These are phyloP conservation scores for Ochropleura plecta DNA, from an alignment of 2,888 invertebrate genomes.

Conservation along the genomic window DNA sequence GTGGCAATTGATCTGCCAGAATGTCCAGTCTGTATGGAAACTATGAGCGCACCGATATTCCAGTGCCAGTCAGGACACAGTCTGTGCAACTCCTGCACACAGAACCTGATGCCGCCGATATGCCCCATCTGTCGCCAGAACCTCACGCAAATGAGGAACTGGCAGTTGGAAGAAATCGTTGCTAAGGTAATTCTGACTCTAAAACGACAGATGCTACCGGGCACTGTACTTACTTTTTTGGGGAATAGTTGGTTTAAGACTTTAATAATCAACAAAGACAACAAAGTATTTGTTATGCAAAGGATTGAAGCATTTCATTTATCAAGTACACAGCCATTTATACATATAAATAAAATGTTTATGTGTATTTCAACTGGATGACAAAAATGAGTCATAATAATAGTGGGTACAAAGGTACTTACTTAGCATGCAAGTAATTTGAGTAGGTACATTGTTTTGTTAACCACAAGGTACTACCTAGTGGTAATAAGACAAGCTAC, in stretches of 20 bases:
- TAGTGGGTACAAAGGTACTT: not conserved
- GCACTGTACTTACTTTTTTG: not conserved
- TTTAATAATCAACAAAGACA: too few species aligned
- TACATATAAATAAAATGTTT: not conserved
- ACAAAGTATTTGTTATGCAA: not conserved
- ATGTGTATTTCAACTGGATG: not conserved
- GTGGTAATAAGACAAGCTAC: too few species aligned
- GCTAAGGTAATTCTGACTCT: constrained; percentile 72
- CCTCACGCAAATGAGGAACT: constrained; percentile 87
- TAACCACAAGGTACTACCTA: too few species aligned
- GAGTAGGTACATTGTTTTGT: too few species aligned
- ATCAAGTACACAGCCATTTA: not conserved
- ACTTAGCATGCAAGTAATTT: not conserved
- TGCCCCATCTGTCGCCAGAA: constrained; percentile 85
- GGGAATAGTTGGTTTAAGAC: too few species aligned
- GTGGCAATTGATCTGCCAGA: constrained; percentile 80
- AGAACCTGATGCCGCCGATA: constrained; percentile 75
- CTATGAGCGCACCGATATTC: constrained; percentile 83
- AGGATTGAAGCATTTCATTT: not conserved
- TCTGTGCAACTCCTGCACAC: constrained; percentile 81
- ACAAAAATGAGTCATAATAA: not conserved
- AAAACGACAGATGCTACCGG: not conserved
- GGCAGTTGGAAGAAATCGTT: constrained; percentile 83
- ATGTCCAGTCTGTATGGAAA: constrained; percentile 85
- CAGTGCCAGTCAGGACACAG: constrained; percentile 87